phyloP scores from a whole-genome alignment of 1,140 invertebrate genomes.

The Papilio helenus region DNA sequence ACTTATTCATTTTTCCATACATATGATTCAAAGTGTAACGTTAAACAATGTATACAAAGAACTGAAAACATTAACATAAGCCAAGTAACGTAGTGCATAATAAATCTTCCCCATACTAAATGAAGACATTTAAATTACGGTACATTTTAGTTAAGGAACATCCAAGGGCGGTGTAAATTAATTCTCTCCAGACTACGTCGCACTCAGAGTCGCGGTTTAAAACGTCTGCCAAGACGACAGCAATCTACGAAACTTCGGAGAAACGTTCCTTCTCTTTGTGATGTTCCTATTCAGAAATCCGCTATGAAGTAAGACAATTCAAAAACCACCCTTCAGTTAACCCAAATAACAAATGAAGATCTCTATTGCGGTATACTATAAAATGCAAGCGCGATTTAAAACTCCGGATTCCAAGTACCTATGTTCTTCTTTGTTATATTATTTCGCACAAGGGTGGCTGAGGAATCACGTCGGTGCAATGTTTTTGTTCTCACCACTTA shows the following conservation, averaged over 20 bases:
- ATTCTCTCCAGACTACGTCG: conserved; percentile 33
- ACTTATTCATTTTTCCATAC: too few species aligned
- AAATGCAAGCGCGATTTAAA: conserved; percentile 24
- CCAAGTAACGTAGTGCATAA: neutral
- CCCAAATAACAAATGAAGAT: conserved; percentile 32
- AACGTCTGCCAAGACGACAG: conserved; percentile 35
- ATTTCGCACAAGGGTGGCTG: conserved; percentile 19
- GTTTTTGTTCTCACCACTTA: conserved; percentile 36
- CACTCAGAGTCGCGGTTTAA: conserved; percentile 22
- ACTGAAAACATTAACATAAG: neutral
- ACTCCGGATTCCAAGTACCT: conserved; percentile 15
- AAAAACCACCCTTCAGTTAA: conserved; percentile 33
- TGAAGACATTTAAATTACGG: conserved; percentile 27
- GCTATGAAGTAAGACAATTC: conserved; percentile 22
- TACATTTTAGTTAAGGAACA: conserved; percentile 32
- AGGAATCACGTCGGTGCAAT: conserved; percentile 27
- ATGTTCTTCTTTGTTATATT: conserved; percentile 25
- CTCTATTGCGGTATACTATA: conserved; percentile 1
- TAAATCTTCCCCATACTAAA: neutral
- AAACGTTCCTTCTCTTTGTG: conserved; percentile 2
- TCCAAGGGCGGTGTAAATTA: conserved; percentile 22
- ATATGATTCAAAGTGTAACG: too few species aligned
- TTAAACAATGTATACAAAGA: too few species aligned
- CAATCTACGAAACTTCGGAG: conserved; percentile 30
- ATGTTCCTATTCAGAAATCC: conserved; percentile 2